A percentile compares a stretch with the other conserved stretches of the same genome.
phyloP scores from a whole-genome alignment of 2,797 vertebrate genomes.

The Crocodylus rhombifer region DNA sequence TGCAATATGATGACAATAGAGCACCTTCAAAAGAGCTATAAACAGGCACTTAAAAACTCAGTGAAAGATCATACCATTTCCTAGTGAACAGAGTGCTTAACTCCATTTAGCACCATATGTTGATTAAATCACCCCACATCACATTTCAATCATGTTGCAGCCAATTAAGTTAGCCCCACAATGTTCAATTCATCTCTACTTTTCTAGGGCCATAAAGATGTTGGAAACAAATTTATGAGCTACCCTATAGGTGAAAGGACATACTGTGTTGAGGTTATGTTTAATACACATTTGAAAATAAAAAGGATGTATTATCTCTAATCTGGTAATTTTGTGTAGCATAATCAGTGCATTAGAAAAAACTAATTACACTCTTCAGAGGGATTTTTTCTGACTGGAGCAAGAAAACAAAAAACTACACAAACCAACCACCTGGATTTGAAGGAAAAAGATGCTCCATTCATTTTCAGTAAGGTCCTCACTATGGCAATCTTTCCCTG shows the following conservation, averaged over 20 bases:
- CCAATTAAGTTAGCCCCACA: conserved; percentile 69
- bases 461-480: conserved; percentile 62
- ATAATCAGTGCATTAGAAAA: conserved; percentile 32
- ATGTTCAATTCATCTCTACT: conserved; percentile 66
- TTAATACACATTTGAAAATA: conserved; percentile 52
- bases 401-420: conserved; percentile 49
- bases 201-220: conserved; percentile 64
- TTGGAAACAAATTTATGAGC: conserved; percentile 62
- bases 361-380: conserved; percentile 57
- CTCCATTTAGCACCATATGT: conserved; percentile 71
- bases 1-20: conserved; percentile 40
- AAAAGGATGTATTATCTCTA: conserved; percentile 43
- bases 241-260: conserved; percentile 58
- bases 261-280: conserved; percentile 33
- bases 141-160: conserved; percentile 71
- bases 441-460: conserved; percentile 67
- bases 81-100: conserved; percentile 72
- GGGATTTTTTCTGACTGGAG: conserved; percentile 26
- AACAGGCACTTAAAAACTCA: conserved; percentile 65
- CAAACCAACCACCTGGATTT: conserved; percentile 62
- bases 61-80: conserved; percentile 65
- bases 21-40: conserved; percentile 41
- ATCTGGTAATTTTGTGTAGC: background rate
- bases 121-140: conserved; percentile 76
- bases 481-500: conserved; percentile 40